Percentiles rank a stretch among this genome's conserved stretches.
Conservation (phyloP, 2,113 vertebrate species). For the Ageneiosus marmoratus region DNA sequence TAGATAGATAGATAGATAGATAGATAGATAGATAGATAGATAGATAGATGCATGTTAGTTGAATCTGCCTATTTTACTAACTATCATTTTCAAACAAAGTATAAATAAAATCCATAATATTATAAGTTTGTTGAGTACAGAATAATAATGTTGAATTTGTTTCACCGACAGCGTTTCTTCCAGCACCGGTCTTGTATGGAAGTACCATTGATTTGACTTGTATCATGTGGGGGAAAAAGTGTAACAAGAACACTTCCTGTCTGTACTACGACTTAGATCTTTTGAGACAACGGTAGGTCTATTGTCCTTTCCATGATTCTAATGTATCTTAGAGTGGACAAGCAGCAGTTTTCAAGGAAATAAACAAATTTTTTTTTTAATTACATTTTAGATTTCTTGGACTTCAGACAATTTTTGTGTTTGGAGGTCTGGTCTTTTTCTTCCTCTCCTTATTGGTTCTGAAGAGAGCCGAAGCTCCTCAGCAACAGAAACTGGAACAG, state of each 20-base stretch:
- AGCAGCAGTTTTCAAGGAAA: not conserved
- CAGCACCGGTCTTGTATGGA: conserved; percentile 86
- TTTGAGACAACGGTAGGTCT: conserved; percentile 81
- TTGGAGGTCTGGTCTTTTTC: conserved; percentile 71
- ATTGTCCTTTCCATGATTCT: no score
- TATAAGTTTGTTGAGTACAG: not conserved
- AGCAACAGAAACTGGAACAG: not conserved
- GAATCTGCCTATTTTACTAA: not conserved
- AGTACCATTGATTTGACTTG: conserved; percentile 87
- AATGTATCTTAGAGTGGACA: not conserved
- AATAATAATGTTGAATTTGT: not conserved
- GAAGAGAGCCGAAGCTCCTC: not conserved
- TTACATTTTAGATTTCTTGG: conserved; percentile 74
- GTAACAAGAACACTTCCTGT: conserved; percentile 77
- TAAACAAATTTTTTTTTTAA: not conserved
- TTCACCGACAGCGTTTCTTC: conserved; percentile 84
- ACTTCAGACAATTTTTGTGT: conserved; percentile 78
- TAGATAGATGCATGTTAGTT: no score
- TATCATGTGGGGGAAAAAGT: conserved; percentile 81
- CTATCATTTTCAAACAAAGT: not conserved
- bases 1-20: no score
- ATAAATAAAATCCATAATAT: not conserved
- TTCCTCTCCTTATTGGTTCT: conserved; percentile 67
- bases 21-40: no score
- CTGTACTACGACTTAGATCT: conserved; percentile 82